Evolutionary conservation across 92 coral and sea anemone genomes (phyloP).

Genomic region (Siderastrea siderea): DNA sequence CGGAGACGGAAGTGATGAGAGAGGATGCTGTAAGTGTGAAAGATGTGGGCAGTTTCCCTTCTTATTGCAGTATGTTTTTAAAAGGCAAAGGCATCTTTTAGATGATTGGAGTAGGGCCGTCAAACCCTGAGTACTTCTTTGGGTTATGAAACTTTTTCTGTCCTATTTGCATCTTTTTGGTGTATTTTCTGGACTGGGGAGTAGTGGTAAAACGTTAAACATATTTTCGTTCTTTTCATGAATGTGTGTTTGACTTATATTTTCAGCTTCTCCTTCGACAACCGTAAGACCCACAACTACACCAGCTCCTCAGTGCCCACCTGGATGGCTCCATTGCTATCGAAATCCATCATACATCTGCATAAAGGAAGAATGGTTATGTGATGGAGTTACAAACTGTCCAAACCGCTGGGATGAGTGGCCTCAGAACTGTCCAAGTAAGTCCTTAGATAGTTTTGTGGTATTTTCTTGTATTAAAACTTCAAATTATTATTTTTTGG

Average conservation of each 20-base stretch:
- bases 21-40: conserved; percentile 74
- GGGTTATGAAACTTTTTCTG: too few relatives aligned
- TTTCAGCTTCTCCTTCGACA: not conserved
- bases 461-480: too few relatives aligned
- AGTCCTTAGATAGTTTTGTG: not conserved
- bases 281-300: conserved; percentile 6
- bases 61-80: too few relatives aligned
- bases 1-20: conserved; percentile 82
- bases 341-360: conserved; percentile 21
- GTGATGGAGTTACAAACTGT: conserved; percentile 75
- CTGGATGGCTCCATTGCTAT: conserved; percentile 57
- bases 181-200: too few relatives aligned
- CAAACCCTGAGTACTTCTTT: too few relatives aligned
- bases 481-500: too few relatives aligned
- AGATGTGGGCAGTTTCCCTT: too few relatives aligned
- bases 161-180: too few relatives aligned
- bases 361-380: conserved; percentile 66
- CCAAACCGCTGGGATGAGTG: conserved; percentile 73
- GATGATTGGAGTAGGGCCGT: too few relatives aligned
- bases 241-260: not conserved
- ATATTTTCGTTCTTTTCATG: too few relatives aligned
- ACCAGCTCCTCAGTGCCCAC: conserved; percentile 27
- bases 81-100: too few relatives aligned
- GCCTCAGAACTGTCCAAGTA: conserved; percentile 65
- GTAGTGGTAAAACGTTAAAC: too few relatives aligned